Conservation (phyloP, 2,888 invertebrate species). For the Xanthia togata region DNA sequence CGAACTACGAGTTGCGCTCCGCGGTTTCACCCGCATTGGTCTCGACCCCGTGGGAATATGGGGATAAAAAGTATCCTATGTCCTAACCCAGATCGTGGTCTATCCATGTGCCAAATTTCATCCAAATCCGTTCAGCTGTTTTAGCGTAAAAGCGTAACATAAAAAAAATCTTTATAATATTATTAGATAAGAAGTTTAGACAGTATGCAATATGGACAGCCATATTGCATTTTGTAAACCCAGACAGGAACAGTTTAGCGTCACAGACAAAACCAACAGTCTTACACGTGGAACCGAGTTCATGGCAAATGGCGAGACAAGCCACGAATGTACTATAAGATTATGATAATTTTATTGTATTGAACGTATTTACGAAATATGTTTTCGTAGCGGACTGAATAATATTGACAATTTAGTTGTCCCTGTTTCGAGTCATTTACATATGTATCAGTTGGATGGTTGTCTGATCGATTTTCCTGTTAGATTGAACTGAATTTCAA, state of each 20-base stretch:
- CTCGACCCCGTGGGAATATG: too few species aligned
- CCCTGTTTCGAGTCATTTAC: constrained; percentile 31
- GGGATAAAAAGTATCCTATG: too few species aligned
- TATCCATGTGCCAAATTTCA: too few species aligned
- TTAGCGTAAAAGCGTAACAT: too few species aligned
- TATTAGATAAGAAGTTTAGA: too few species aligned
- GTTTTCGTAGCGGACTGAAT: constrained; percentile 54
- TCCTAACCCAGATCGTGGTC: too few species aligned
- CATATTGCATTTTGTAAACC: constrained; percentile 37
- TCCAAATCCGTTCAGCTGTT: too few species aligned
- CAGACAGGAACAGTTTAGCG: constrained; percentile 55
- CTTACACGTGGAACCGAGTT: constrained; percentile 64
- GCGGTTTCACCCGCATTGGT: too few species aligned
- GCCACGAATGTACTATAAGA: constrained; percentile 55
- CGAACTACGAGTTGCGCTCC: too few species aligned
- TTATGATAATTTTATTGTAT: constrained; percentile 56
- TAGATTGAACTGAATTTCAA: constrained; percentile 19
- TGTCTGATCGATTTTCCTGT: constrained; percentile 25
- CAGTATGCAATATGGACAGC: too few species aligned
- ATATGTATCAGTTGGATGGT: constrained; percentile 30
- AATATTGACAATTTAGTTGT: constrained; percentile 38
- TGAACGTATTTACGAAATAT: constrained; percentile 54
- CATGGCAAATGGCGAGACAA: constrained; percentile 67
- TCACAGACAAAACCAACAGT: constrained; percentile 57
- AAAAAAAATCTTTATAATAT: too few species aligned